Evolutionary conservation across 2,797 vertebrate species (phyloP).

Genomic region (Sphenopsis melanotis): DNA sequence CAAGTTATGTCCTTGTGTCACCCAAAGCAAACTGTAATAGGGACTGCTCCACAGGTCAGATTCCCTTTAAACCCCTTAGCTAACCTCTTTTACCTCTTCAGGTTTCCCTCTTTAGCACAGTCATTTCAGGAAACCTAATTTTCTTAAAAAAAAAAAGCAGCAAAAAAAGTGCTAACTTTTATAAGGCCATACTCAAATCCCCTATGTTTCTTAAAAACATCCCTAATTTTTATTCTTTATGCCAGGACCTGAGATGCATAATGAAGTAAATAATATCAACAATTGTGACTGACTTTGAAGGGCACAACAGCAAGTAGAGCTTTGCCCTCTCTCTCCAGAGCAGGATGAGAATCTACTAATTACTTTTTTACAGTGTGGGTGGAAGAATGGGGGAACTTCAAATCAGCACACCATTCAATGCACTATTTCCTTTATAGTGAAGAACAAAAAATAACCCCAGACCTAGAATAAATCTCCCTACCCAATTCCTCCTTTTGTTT

Average conservation of each 20-base stretch:
- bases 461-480: neutral
- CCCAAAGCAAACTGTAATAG: neutral
- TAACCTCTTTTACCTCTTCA: neutral
- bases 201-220: neutral
- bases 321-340: neutral
- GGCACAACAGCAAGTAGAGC: neutral
- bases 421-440: neutral
- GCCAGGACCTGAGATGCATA: neutral
- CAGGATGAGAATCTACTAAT: slow-evolving; percentile 2
- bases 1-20: neutral
- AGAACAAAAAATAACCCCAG: slow-evolving; percentile 9
- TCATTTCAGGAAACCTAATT: neutral
- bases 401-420: neutral
- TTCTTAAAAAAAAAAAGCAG: neutral
- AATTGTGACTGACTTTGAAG: neutral
- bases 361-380: neutral
- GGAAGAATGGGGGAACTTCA: slow-evolving; percentile 4
- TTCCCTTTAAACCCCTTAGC: slow-evolving; percentile 18
- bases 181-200: neutral
- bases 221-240: neutral
- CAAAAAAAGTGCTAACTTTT: neutral
- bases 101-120: neutral
- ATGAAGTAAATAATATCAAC: neutral
- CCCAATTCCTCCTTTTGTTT: neutral
- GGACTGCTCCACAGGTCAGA: neutral